Conservation (phyloP, 2,888 invertebrate genomes). For the Tineola bisselliella region DNA sequence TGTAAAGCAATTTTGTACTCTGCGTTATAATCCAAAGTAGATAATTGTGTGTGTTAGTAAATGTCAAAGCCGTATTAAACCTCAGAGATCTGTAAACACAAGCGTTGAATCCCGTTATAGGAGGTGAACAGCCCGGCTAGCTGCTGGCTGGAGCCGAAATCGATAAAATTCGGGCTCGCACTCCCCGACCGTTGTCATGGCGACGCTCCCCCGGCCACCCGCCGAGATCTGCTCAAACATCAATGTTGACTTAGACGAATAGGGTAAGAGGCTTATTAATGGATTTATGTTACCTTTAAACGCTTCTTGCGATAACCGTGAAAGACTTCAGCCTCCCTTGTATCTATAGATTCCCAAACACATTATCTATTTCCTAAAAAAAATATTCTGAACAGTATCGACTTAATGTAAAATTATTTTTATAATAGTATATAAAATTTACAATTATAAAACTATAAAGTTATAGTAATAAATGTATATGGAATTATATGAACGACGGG, state of each 20-base stretch:
- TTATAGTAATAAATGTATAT: not conserved
- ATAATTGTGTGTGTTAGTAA: not conserved
- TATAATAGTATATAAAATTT: not conserved
- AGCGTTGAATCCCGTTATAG: slow-evolving; percentile 56
- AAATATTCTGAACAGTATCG: not conserved
- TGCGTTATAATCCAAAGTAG: no score
- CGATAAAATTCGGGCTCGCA: slow-evolving; percentile 67
- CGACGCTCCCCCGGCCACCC: slow-evolving; percentile 40
- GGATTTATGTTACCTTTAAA: slow-evolving; percentile 57
- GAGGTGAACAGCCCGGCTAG: slow-evolving; percentile 35
- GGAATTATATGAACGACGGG: not conserved
- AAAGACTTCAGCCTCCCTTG: slow-evolving; percentile 13
- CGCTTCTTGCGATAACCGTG: slow-evolving; percentile 22
- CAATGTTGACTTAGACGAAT: slow-evolving; percentile 68
- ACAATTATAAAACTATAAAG: no score
- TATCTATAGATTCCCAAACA: no score
- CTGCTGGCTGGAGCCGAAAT: slow-evolving; percentile 63
- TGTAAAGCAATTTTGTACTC: slow-evolving; percentile 25
- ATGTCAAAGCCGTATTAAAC: slow-evolving; percentile 16
- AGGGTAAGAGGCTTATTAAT: slow-evolving; percentile 68
- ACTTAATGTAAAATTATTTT: not conserved
- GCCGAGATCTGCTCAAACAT: slow-evolving; percentile 52
- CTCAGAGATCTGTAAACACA: slow-evolving; percentile 60
- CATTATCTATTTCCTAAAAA: not conserved
- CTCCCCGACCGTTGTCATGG: slow-evolving; percentile 55